Evolutionary conservation across 1,140 invertebrate species (phyloP).

Genomic region (Drosophila nannoptera): DNA sequence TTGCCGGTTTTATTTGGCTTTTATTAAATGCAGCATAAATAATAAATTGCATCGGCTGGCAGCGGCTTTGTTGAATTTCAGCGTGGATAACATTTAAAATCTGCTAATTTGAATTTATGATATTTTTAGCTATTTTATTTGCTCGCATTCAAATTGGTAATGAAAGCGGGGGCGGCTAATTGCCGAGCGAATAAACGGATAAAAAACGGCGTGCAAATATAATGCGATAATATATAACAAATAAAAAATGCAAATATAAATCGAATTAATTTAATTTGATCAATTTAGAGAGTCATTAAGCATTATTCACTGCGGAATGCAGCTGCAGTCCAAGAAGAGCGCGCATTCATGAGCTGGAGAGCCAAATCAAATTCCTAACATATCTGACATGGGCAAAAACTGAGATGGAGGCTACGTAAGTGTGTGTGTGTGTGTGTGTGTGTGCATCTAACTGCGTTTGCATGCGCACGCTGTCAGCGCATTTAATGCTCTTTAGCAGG

Average conservation of each 20-base stretch:
- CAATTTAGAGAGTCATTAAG: no score
- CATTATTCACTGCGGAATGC: no score
- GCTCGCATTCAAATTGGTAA: slow-evolving; percentile 15
- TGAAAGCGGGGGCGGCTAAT: background rate
- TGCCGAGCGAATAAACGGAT: background rate
- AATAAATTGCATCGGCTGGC: slow-evolving; percentile 51
- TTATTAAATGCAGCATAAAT: slow-evolving; percentile 66
- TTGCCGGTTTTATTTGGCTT: slow-evolving; percentile 48
- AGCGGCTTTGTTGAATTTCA: slow-evolving; percentile 57
- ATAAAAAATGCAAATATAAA: background rate
- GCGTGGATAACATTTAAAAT: slow-evolving; percentile 70
- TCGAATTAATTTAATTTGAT: no score
- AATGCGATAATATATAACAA: background rate
- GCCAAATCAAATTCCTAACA: no score
- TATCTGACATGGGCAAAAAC: no score
- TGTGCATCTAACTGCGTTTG: slow-evolving; percentile 40
- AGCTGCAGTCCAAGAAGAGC: background rate
- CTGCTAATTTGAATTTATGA: slow-evolving; percentile 70
- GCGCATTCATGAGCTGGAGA: background rate
- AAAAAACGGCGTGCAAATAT: background rate
- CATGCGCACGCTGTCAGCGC: slow-evolving; percentile 67
- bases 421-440: slow-evolving; percentile 1
- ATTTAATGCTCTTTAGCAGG: slow-evolving; percentile 66
- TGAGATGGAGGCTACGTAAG: no score
- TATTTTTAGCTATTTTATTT: slow-evolving; percentile 44